These are phyloP conservation scores for Oxyura jamaicensis DNA, from an alignment of 2,113 vertebrate species.

Conservation along the genomic window DNA sequence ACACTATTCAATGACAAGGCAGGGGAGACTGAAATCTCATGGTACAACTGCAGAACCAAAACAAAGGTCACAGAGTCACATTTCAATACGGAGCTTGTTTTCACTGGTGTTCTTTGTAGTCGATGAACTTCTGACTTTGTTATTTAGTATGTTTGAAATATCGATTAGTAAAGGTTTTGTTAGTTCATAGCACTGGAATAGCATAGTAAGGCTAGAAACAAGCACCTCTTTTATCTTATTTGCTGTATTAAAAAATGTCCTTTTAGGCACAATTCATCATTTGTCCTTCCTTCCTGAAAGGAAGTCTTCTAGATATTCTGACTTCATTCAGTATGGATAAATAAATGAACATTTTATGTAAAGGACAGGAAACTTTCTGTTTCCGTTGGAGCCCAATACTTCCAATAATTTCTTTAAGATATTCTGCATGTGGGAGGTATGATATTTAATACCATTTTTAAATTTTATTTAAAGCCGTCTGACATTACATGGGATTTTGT, in stretches of 20 bases:
- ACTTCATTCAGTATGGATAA: neutral
- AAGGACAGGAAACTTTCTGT: neutral
- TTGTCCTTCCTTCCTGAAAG: neutral
- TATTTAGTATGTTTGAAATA: neutral
- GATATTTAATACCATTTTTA: neutral
- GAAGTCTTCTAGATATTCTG: neutral
- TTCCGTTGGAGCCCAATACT: neutral
- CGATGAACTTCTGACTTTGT: constrained; percentile 3
- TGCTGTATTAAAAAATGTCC: neutral
- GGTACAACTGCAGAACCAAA: neutral
- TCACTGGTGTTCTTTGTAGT: neutral
- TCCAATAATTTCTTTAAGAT: neutral
- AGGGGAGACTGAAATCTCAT: neutral
- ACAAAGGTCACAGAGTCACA: neutral
- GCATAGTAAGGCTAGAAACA: neutral
- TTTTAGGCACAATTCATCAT: neutral
- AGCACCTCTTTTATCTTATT: neutral
- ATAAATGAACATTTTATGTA: neutral
- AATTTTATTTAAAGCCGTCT: neutral
- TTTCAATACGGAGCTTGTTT: constrained; percentile 11
- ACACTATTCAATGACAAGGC: neutral
- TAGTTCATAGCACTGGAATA: neutral
- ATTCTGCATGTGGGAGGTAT: neutral
- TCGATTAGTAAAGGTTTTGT: constrained; percentile 20
- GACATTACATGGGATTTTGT: neutral